Evolutionary conservation across 1,140 invertebrate genomes (phyloP), one percentile per base, ranked within the genome.

Genomic region (Camponotus vicinus): DNA sequence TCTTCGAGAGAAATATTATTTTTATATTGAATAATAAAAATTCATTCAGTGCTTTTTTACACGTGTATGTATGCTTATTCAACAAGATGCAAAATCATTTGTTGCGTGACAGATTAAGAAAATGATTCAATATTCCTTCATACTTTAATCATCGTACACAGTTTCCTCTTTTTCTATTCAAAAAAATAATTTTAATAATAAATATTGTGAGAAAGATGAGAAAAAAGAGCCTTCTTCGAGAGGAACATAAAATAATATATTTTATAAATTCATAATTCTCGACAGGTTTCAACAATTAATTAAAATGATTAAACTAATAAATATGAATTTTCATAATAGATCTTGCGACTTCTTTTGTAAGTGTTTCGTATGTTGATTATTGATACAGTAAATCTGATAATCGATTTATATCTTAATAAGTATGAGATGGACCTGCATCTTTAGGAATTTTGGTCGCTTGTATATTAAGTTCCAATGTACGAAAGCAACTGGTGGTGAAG

Each of bases 401-500:
- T 57, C 27, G 27, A n/a, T 70, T 80, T 69, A 69, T 21, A 27
- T 32, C 15, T 9, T 70, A 61, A 61, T 73, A 75, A 61, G 9
- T 61, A 61, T 83, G 79, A 45, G 9, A 75, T 82, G 55, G 32
- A 73, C 5, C 13, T 61, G 79, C n/a, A 21, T 49, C 55, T 73
- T 82, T 61, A 59, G 40, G 69, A 73, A 83, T 83, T 75, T 83
- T 32, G n/a, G 18, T 82, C 67, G 67, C 45, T 82, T 61, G 27
- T 27, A 42, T 11, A 27, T 57, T 21, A 49, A 82, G 79, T 73
- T 73, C 15, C 79, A 32, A 55, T 73, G 27, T n/a, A 42, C 55
- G 21, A 64, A 27, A 45, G 67, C 79, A 83, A 83, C 79, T 83
- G 69, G 79, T 83, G 79, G 79, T 69, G 69, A 61, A 75, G 32